phyloP scores from a whole-genome alignment of 2,113 vertebrate genomes.

The Camelus dromedarius region DNA sequence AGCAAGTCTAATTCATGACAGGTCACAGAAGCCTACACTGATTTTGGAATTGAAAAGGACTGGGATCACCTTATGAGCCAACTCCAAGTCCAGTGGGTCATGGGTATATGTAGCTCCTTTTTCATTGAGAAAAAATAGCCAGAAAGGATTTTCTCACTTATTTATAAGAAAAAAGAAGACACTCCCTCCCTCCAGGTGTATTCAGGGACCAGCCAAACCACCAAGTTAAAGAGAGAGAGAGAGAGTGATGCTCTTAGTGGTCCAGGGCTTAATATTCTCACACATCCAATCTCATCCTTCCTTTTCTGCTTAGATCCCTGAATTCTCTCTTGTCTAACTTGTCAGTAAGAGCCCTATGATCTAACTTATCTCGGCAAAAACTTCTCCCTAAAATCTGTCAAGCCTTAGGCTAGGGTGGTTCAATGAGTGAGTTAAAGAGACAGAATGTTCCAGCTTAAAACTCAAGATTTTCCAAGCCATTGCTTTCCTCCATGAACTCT shows the following conservation, averaged over 20 bases:
- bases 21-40: neutral
- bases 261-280: neutral
- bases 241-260: neutral
- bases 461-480: neutral
- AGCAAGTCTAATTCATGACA: neutral
- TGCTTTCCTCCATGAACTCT: neutral
- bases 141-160: constrained; percentile 41
- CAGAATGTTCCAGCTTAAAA: neutral
- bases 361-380: neutral
- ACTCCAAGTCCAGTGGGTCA: neutral
- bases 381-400: neutral
- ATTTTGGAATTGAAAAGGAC: neutral
- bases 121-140: constrained; percentile 18
- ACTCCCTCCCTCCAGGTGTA: neutral
- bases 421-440: neutral
- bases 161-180: neutral
- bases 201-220: neutral
- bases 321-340: neutral
- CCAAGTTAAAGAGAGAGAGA: neutral
- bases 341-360: neutral
- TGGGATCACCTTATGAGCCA: neutral
- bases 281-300: neutral
- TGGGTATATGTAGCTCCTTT: neutral
- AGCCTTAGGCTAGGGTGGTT: neutral
- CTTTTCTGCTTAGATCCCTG: neutral